Evolutionary conservation across 2,113 vertebrate genomes (phyloP), one percentile per base, ranked within the genome.

Genomic region (Carollia perspicillata): DNA sequence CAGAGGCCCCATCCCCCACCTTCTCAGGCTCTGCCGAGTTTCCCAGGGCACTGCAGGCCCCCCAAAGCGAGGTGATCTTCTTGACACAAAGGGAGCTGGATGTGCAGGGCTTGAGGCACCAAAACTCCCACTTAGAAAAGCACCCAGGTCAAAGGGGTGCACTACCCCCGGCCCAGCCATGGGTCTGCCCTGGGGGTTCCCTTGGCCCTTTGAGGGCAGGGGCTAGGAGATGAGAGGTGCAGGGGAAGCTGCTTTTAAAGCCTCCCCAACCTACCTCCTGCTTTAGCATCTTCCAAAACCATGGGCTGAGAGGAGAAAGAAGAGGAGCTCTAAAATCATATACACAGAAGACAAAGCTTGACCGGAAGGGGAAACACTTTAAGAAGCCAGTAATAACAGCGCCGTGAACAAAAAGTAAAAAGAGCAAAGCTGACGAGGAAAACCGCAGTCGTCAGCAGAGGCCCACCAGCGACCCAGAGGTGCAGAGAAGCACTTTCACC

Each of bases 291-390:
- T 93, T 71, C 71, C 63, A 80, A 77, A 91, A 75, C 58, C 51
- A 13, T 14, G 16, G 37, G 47, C 22, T 60, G 33, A 30, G 33
- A 63, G 20, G 33, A 53, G 80, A 51, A 63, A 72, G 47, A 51
- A 63, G 66, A 94, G 13, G 51, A 89, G 26, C 51, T 89, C 55
- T 84, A 22, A 72, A 88, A 90, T 74, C 37, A 60, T 78, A 68
- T 68, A 93, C 84, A 69, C 65, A 79, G 77, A 90, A 95, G 88
- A 53, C 44, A 53, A 84, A 83, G 63, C 69, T 92, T 96, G 88
- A 84, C 93, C 92, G 63, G 79, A 63, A 22, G 51, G 84, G 90
- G 88, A 94, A 95, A 75, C 71, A 90, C 94, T 94, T 35, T 42
- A 89, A 88, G 37, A 94, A 72, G 75, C 78, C 65, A 35, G 84